A percentile compares a stretch with the other conserved stretches of the same genome.
Evolutionary conservation across 2,888 invertebrate genomes (phyloP).

Genomic region (Pherbina coryleti): DNA sequence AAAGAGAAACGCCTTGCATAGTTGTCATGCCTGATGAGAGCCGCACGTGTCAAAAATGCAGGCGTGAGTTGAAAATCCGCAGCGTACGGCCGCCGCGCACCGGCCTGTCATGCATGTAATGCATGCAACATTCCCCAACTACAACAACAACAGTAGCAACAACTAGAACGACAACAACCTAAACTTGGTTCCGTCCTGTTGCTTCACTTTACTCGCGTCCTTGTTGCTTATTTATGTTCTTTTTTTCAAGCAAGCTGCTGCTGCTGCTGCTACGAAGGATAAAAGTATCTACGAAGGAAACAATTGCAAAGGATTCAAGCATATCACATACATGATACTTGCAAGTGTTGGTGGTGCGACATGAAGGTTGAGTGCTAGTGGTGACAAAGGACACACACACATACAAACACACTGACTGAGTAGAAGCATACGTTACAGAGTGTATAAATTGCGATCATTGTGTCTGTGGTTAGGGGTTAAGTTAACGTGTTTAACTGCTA

Average conservation of each 20-base stretch:
- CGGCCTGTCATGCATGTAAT: not conserved
- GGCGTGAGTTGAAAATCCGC: not conserved
- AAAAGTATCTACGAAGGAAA: not conserved
- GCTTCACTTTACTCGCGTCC: slow-evolving; percentile 30
- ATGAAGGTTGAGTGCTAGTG: not conserved
- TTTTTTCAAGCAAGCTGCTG: not conserved
- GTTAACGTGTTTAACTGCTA: slow-evolving; percentile 6
- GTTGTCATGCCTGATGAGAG: slow-evolving; percentile 22
- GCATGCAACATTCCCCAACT: slow-evolving; percentile 9
- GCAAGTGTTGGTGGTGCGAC: not conserved
- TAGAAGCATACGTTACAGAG: not conserved
- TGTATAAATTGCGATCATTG: not conserved
- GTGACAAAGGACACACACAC: not conserved
- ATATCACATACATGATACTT: not conserved
- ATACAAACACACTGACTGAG: not conserved
- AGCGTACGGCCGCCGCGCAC: not conserved
- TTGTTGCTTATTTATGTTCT: slow-evolving; percentile 24
- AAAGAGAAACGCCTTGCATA: slow-evolving; percentile 8
- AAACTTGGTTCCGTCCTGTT: slow-evolving; percentile 28
- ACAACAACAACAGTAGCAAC: not conserved
- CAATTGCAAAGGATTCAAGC: slow-evolving; percentile 3
- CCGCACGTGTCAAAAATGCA: slow-evolving; percentile 22
- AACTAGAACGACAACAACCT: not conserved
- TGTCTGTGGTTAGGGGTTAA: not conserved
- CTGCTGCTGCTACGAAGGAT: not conserved